phyloP scores from a whole-genome alignment of 1,140 invertebrate genomes.

The Neodiprion pinetum region DNA sequence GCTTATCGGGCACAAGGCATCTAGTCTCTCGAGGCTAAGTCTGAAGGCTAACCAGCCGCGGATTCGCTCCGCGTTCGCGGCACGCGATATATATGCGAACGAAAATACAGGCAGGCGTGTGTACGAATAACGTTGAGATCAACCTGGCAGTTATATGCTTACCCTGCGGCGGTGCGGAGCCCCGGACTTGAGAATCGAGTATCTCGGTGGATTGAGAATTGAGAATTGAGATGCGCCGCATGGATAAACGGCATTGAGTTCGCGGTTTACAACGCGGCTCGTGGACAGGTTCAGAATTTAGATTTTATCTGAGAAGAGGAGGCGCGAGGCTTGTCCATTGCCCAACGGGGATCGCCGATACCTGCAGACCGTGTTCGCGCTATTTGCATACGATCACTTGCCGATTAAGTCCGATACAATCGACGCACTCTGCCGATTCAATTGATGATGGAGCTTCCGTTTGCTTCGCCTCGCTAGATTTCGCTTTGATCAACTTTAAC shows the following conservation, averaged over 20 bases:
- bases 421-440: background rate
- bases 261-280: slow-evolving; percentile 28
- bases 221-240: slow-evolving; percentile 17
- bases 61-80: background rate
- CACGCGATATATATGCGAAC: too few species aligned
- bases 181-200: background rate
- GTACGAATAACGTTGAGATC: too few species aligned
- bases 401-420: slow-evolving; percentile 43
- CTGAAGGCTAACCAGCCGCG: background rate
- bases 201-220: background rate
- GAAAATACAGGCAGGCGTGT: too few species aligned
- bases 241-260: slow-evolving; percentile 39
- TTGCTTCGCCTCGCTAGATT: background rate
- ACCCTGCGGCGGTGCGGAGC: background rate
- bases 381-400: slow-evolving; percentile 47
- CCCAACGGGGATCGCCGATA: slow-evolving; percentile 11
- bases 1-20: background rate
- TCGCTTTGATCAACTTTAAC: background rate
- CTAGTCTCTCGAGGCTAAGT: background rate
- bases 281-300: slow-evolving; percentile 30
- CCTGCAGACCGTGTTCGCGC: slow-evolving; percentile 17
- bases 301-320: slow-evolving; percentile 35
- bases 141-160: background rate
- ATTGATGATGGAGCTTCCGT: slow-evolving; percentile 14
- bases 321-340: background rate